phyloP scores from a whole-genome alignment of 2,888 invertebrate genomes.

The Microplitis manilae region DNA sequence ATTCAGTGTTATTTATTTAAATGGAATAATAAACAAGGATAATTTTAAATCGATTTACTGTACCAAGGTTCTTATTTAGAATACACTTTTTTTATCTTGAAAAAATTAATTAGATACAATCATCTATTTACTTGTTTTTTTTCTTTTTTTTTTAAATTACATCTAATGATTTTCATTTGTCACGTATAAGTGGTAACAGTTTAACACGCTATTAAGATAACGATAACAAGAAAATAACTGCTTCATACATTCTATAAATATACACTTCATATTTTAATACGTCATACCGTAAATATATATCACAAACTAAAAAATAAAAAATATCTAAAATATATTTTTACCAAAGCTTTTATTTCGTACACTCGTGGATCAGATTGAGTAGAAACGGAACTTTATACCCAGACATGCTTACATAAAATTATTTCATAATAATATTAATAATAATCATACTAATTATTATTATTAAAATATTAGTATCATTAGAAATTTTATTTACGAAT shows the following conservation, averaged over 20 bases:
- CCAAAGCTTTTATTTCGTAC: not conserved
- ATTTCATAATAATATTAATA: not conserved
- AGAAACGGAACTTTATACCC: not conserved
- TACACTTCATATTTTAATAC: slow-evolving; percentile 3
- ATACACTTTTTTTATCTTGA: too few relatives aligned
- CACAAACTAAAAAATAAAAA: not conserved
- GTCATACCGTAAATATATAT: not conserved
- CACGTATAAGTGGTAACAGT: slow-evolving; percentile 15
- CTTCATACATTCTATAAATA: slow-evolving; percentile 29
- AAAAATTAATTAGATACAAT: not conserved
- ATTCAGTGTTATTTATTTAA: not conserved
- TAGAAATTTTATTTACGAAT: too few relatives aligned
- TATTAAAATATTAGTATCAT: too few relatives aligned
- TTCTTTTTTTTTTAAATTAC: not conserved
- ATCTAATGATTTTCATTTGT: not conserved
- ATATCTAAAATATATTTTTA: not conserved
- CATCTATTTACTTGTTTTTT: not conserved
- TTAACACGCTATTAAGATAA: slow-evolving; percentile 31
- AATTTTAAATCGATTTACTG: not conserved
- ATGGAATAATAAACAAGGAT: not conserved
- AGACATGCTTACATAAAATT: not conserved
- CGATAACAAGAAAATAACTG: slow-evolving; percentile 25
- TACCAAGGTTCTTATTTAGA: not conserved
- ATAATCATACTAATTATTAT: too few relatives aligned
- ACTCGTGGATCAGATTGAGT: not conserved